phyloP scores from a whole-genome alignment of 2,113 vertebrate genomes.

The Ardeotis arabs region DNA sequence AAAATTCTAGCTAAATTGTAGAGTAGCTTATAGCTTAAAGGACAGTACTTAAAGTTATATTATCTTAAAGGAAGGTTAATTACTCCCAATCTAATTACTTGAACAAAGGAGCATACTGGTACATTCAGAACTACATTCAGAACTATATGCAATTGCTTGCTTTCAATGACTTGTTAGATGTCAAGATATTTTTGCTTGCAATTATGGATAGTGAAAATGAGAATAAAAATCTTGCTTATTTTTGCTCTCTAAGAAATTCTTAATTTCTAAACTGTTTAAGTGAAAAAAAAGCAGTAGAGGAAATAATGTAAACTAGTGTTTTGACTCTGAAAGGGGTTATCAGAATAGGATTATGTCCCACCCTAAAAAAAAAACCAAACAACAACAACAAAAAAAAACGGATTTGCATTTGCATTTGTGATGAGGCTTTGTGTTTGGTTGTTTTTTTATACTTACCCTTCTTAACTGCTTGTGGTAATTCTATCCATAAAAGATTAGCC shows the following conservation, averaged over 20 bases:
- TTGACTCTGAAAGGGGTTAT: neutral
- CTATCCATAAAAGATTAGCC: neutral
- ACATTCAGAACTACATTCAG: neutral
- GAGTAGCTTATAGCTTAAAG: neutral
- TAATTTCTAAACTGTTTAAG: neutral
- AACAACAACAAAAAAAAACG: neutral
- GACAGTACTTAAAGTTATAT: neutral
- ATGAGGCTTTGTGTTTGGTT: neutral
- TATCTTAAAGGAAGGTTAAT: neutral
- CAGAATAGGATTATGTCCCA: neutral
- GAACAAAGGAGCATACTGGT: neutral
- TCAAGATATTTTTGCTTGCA: neutral
- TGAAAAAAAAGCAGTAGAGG: neutral
- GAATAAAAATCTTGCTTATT: neutral
- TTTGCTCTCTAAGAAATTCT: neutral
- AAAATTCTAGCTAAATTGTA: neutral
- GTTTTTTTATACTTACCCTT: neutral
- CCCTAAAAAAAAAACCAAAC: neutral
- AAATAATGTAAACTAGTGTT: neutral
- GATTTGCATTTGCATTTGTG: neutral
- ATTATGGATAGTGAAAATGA: neutral
- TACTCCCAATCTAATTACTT: neutral
- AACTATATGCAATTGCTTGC: neutral
- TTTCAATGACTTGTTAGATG: neutral
- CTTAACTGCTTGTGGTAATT: neutral